Evolutionary conservation across 2,113 vertebrate species (phyloP), one percentile per base, ranked within the genome.

Genomic region (Heliornis fulica): DNA sequence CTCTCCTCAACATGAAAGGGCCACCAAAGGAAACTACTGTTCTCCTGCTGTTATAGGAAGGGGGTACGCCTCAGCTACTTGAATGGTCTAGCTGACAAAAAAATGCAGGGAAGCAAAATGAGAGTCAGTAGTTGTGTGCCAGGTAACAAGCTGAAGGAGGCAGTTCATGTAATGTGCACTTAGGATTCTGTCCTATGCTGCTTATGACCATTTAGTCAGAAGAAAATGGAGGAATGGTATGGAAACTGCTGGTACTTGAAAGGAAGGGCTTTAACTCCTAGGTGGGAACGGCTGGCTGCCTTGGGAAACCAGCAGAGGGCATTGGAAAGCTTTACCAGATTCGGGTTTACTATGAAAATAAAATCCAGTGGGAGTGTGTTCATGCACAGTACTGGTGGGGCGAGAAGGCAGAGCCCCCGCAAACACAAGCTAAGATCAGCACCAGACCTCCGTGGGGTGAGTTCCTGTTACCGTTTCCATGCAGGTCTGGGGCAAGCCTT

Each of bases 281-380:
- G 3, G 10, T 82, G 31, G n/a, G 64, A 72, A 64, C 26, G 12
- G 3, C 4, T 84, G 12, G 3, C 4, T 84, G 10, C 40, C 21
- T 63, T 53, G 32, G 50, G 36, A 90, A 91, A 75, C 89, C 95
- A 93, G 91, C 87, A 94, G 95, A 93, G 93, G 95, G 91, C 87
- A n/a, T 7, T 76, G 48, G 61, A 89, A 85, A 72, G 65, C 84
- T 64, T 75, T 79, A 26, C 8, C 48, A 57, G 23, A 31, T 17
- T 14, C 31, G 15, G 50, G 65, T 74, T 88, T 57, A 45, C 74
- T 69, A 7, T 14, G 61, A 60, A 45, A 84, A 75, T 46, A 6
- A 50, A 48, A 17, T 29, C 34, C 34, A 25, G 17, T 36, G 23
- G 64, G 41, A 45, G 20, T 1, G 5, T 29, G 5, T 83, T 89